Conservation (phyloP, 2,797 vertebrate species). For the Labeo calbasu region DNA sequence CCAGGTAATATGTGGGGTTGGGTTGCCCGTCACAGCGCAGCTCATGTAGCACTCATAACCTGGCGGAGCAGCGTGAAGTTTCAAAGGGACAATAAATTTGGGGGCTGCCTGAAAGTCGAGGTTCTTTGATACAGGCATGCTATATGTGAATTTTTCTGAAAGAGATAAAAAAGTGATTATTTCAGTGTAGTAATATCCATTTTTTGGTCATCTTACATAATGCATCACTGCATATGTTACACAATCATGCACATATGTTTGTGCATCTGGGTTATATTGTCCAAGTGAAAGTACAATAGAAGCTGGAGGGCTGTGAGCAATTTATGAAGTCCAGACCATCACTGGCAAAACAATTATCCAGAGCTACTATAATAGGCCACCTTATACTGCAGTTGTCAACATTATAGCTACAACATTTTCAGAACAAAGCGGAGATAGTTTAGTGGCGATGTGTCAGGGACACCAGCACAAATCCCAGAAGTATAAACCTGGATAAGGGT, state of each 20-base stretch:
- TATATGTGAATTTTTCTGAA: slow-evolving; percentile 69
- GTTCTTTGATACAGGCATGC: slow-evolving; percentile 61
- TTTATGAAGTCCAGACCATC: background rate
- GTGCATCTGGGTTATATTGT: background rate
- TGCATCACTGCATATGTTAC: background rate
- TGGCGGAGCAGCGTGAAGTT: slow-evolving; percentile 76
- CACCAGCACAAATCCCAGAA: slow-evolving; percentile 17
- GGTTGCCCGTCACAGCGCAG: slow-evolving; percentile 85
- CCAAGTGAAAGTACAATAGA: background rate
- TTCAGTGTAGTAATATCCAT: background rate
- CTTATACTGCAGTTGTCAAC: background rate
- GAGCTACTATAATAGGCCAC: background rate
- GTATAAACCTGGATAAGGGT: slow-evolving; percentile 37
- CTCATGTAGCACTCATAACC: slow-evolving; percentile 89
- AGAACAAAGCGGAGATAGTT: background rate
- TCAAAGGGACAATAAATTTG: slow-evolving; percentile 81
- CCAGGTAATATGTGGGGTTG: slow-evolving; percentile 84
- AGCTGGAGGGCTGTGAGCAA: background rate
- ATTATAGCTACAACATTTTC: slow-evolving; percentile 11
- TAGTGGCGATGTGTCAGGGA: slow-evolving; percentile 10
- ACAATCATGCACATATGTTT: background rate
- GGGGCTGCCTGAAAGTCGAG: slow-evolving; percentile 76
- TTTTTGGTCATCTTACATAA: background rate
- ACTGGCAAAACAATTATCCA: slow-evolving; percentile 3
- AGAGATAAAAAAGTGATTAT: background rate